Evolutionary conservation across 2,113 vertebrate genomes (phyloP).

Genomic region (Alligator mississippiensis): DNA sequence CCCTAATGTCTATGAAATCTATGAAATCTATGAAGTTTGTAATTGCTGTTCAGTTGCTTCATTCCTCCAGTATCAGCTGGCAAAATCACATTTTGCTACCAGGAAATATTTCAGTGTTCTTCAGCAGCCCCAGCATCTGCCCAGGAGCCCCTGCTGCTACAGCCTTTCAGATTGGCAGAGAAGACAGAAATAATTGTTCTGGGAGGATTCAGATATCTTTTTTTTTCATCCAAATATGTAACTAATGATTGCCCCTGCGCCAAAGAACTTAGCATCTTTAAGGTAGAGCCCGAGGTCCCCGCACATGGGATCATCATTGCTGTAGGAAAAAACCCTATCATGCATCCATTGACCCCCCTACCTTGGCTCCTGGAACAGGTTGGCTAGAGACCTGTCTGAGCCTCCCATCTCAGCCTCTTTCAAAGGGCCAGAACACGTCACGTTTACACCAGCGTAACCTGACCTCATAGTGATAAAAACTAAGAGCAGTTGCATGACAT

Average conservation of each 20-base stretch:
- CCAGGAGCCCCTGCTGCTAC: background rate
- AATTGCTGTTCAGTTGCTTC: background rate
- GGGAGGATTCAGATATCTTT: background rate
- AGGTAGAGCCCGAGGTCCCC: background rate
- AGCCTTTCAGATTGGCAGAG: background rate
- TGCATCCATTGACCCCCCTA: background rate
- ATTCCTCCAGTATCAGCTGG: background rate
- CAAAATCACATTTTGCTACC: background rate
- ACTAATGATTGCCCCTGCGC: background rate
- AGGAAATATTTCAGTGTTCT: background rate
- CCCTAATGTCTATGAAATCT: too few relatives aligned
- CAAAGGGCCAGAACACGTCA: background rate
- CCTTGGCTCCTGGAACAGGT: background rate
- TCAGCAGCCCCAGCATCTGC: background rate
- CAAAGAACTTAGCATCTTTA: background rate
- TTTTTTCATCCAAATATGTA: background rate
- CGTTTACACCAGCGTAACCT: too few relatives aligned
- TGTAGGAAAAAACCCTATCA: background rate
- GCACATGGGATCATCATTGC: background rate
- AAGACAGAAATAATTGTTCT: background rate
- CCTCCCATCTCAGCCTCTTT: background rate
- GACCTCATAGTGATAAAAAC: too few relatives aligned
- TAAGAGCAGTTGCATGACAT: too few relatives aligned
- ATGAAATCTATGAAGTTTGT: slow-evolving; percentile 26
- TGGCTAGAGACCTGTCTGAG: background rate